These are phyloP conservation scores for Phataginus tricuspis DNA, from an alignment of 2,797 vertebrate genomes.

Conservation along the genomic window DNA sequence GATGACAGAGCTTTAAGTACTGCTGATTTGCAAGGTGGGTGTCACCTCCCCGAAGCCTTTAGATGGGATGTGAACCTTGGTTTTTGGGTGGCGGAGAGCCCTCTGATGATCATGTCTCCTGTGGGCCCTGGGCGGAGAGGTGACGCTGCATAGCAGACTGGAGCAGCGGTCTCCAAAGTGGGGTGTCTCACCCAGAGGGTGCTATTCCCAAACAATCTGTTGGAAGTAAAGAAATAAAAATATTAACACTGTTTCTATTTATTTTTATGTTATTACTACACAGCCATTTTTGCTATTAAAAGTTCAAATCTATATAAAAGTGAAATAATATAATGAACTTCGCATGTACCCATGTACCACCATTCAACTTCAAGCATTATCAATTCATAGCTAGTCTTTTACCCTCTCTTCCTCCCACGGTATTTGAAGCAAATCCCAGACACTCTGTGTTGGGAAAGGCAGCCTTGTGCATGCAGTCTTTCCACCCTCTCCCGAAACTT, in stretches of 20 bases:
- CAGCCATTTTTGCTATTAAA: constrained; percentile 12
- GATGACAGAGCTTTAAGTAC: not conserved
- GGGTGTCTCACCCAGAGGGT: not conserved
- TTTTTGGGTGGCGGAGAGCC: not conserved
- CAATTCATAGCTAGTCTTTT: not conserved
- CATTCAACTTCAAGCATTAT: not conserved
- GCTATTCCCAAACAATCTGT: not conserved
- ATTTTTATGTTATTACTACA: not conserved
- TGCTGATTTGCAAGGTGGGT: not conserved
- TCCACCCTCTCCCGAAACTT: not conserved
- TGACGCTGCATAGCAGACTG: rapidly evolving
- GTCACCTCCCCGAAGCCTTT: not conserved
- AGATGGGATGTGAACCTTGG: not conserved
- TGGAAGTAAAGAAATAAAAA: not conserved
- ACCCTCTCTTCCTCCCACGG: not conserved
- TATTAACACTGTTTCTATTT: not conserved
- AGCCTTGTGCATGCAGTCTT: not conserved
- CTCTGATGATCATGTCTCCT: not conserved
- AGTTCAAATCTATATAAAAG: not conserved
- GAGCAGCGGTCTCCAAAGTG: not conserved
- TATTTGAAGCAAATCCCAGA: not conserved
- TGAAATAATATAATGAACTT: not conserved
- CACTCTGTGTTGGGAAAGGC: not conserved
- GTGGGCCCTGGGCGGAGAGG: not conserved
- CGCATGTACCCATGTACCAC: not conserved